These are phyloP conservation scores for Clarias macrocephalus DNA, from an alignment of 2,113 vertebrate genomes.

Conservation along the genomic window DNA sequence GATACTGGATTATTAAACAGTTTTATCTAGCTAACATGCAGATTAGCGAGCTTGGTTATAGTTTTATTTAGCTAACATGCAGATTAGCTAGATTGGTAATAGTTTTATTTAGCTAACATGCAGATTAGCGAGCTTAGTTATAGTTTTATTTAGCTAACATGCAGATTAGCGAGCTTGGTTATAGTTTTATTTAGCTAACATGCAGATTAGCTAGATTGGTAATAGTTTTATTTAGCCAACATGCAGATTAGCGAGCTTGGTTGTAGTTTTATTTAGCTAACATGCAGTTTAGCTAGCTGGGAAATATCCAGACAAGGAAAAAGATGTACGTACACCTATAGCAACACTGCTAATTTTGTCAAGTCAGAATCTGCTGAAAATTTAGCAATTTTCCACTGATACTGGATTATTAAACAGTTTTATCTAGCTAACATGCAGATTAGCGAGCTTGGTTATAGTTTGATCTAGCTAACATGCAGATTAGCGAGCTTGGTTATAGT, in stretches of 20 bases:
- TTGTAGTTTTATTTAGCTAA: no score
- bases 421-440: no score
- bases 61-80: no score
- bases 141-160: not conserved
- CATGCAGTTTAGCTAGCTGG: no score
- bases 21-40: not conserved
- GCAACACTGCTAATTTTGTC: not conserved
- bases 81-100: no score
- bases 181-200: no score
- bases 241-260: no score
- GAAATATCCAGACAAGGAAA: not conserved
- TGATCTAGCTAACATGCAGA: no score
- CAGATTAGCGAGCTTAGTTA: not conserved
- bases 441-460: no score
- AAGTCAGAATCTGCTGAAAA: not conserved
- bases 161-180: not conserved
- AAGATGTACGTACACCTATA: not conserved
- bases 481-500: not conserved
- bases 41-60: not conserved
- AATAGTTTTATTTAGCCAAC: no score
- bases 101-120: no score
- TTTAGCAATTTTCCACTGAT: not conserved
- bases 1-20: not conserved
- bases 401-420: not conserved
- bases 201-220: no score